phyloP scores from a whole-genome alignment of 2,113 vertebrate genomes.

The Ammodytes dubius region DNA sequence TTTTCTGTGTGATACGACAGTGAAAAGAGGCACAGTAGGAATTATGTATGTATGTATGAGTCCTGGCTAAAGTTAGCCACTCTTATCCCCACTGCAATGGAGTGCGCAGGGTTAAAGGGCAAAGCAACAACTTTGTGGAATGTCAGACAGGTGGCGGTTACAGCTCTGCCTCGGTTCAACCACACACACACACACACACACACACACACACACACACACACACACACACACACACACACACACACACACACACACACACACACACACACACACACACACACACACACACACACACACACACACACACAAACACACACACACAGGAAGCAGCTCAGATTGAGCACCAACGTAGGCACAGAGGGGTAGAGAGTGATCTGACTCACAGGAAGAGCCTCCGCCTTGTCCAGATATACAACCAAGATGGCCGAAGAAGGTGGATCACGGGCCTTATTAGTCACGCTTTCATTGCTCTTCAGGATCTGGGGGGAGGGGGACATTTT shows the following conservation, averaged over 20 bases:
- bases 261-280: background rate
- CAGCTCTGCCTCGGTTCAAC: slow-evolving; percentile 40
- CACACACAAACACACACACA: background rate
- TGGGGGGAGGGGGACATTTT: slow-evolving; percentile 52
- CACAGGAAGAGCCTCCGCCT: slow-evolving; percentile 92
- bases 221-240: background rate
- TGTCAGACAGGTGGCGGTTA: slow-evolving; percentile 51
- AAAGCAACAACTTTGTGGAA: slow-evolving; percentile 41
- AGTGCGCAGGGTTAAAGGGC: slow-evolving; percentile 7
- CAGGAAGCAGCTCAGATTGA: slow-evolving; percentile 64
- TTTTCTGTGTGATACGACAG: background rate
- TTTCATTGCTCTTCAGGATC: slow-evolving; percentile 88
- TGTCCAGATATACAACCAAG: slow-evolving; percentile 92
- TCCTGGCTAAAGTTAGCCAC: slow-evolving; percentile 17
- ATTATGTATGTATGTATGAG: slow-evolving; percentile 5
- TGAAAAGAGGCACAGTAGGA: background rate
- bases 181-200: slow-evolving; percentile 1
- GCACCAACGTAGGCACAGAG: slow-evolving; percentile 10
- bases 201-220: no score
- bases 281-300: no score
- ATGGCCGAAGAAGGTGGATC: slow-evolving; percentile 92
- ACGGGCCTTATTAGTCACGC: slow-evolving; percentile 77
- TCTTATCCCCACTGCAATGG: background rate
- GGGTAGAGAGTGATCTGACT: slow-evolving; percentile 56
- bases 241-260: slow-evolving; percentile 37